Evolutionary conservation across 2,888 invertebrate species (phyloP).

Genomic region (Brenthis daphne): DNA sequence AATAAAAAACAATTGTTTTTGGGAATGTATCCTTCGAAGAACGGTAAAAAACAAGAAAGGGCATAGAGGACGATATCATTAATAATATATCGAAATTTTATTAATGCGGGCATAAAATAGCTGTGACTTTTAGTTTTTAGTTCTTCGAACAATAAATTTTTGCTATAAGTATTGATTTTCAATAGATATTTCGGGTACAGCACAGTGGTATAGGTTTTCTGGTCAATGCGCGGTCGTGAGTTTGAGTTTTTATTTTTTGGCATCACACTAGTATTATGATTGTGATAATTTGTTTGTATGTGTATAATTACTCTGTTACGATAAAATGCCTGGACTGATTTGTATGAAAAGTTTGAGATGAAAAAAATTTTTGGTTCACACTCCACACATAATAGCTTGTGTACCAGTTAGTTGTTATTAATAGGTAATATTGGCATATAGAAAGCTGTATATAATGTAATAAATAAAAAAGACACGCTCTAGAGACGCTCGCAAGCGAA

Average conservation of each 20-base stretch:
- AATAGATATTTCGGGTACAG: not conserved
- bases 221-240: not conserved
- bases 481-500: no score
- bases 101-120: slow-evolving; percentile 53
- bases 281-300: no score
- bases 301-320: no score
- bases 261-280: no score
- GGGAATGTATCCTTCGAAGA: slow-evolving; percentile 38
- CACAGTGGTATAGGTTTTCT: not conserved
- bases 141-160: slow-evolving; percentile 13
- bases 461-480: no score
- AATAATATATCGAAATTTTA: slow-evolving; percentile 63
- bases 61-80: slow-evolving; percentile 51
- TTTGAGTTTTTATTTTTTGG: not conserved
- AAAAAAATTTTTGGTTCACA: no score
- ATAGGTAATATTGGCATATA: no score
- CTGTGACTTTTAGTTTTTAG: slow-evolving; percentile 33
- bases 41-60: slow-evolving; percentile 46
- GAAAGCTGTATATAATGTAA: no score
- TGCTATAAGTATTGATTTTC: slow-evolving; percentile 3
- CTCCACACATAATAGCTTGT: no score
- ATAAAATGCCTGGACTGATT: no score
- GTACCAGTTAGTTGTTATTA: no score
- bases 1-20: slow-evolving; percentile 37
- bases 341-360: no score